Conservation (phyloP, 2,797 vertebrate genomes). For the Enoplosus armatus region DNA sequence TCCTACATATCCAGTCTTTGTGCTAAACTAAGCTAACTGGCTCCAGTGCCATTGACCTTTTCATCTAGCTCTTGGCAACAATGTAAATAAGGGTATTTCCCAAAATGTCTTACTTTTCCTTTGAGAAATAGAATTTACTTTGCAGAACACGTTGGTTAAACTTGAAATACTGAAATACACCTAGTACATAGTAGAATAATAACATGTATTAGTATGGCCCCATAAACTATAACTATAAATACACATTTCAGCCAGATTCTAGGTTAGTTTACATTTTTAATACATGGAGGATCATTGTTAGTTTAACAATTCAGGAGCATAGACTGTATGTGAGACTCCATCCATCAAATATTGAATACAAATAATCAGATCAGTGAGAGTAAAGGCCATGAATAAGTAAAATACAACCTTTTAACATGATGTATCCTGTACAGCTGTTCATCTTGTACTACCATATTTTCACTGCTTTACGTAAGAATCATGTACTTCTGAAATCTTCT, state of each 20-base stretch:
- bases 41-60: background rate
- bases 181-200: background rate
- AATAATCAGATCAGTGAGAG: constrained; percentile 26
- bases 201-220: background rate
- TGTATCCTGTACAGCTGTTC: background rate
- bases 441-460: background rate
- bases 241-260: background rate
- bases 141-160: background rate
- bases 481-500: background rate
- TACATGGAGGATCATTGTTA: background rate
- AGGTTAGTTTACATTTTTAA: constrained; percentile 8
- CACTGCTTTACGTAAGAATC: background rate
- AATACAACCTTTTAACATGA: constrained; percentile 14
- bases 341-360: constrained; percentile 54
- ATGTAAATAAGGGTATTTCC: background rate
- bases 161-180: background rate
- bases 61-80: background rate
- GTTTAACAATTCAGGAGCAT: constrained; percentile 48
- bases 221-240: too few species aligned
- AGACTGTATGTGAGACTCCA: background rate
- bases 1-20: background rate
- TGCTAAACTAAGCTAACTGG: constrained; percentile 10
- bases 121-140: background rate
- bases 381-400: constrained; percentile 42
- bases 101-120: background rate